Base-by-base conservation (phyloP, 2,888 invertebrate species). In the Petrolisthes manimaculis region DNA sequence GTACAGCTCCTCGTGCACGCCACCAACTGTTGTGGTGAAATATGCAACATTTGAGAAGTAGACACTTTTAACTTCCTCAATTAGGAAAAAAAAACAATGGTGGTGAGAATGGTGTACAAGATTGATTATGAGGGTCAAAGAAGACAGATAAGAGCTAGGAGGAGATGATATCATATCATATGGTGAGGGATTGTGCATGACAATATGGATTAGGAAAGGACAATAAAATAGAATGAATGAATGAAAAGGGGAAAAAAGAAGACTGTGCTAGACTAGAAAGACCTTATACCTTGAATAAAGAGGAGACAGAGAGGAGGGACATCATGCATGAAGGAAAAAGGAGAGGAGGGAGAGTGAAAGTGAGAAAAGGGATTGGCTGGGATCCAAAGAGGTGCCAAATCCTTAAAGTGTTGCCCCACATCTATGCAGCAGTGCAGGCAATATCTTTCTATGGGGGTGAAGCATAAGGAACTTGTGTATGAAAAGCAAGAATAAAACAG, bases 1-100 rank as follows among this genome's bases (percentile, higher is more conserved):
- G 92, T 53, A 94, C 92, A 55, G 93, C 93, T 8, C 93, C 92
- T 51, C 94, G 92, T 3, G 94, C 93, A 91, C 94, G 94, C 94
- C 94, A 95, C 4, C 93, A 92, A 89, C 91, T 89, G 74, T 37
- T 37, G 37, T 37, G 37, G 37, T 37, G 37, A 37, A 37, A 37
- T 37, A 37, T 37, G 37, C 37, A 37, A 37, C 37, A 37, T 37
- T 37, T 37, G 37, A 37, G 37, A 37, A 37, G 37, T 37, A 37
- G 37, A 0, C 37, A 37, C 37, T 37, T 37, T 37, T 37, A 37
- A 37, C 37, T 37, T 37, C 37, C 37, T 37, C 37, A 37, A 37
- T 37, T 37, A 37, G 37, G 37, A 37, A 37, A 37, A 37, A 37
- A 37, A 37, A 37, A 37, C 37, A 37, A 37, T 37, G 37, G 67